A percentile compares a stretch with the other conserved stretches of the same genome.
These are phyloP conservation scores for Stigmatopora nigra DNA, from an alignment of 2,113 vertebrate species.

Conservation along the genomic window DNA sequence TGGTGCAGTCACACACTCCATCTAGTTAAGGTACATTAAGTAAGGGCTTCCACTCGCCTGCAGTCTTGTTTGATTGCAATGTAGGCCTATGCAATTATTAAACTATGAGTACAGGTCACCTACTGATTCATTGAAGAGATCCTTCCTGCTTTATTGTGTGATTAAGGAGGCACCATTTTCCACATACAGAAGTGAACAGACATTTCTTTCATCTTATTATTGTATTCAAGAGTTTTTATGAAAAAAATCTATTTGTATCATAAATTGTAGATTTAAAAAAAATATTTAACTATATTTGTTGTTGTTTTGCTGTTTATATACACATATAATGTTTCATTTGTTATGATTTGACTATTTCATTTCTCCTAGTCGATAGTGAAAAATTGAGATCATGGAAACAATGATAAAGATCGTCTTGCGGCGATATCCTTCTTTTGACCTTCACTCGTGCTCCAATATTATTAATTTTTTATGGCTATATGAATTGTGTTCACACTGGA, in stretches of 20 bases:
- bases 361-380: background rate
- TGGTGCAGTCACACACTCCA: slow-evolving; percentile 18
- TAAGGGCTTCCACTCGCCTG: background rate
- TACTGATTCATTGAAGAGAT: background rate
- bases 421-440: background rate
- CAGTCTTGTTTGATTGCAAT: background rate
- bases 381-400: background rate
- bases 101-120: background rate
- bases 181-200: no score
- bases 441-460: background rate
- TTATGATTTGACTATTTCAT: background rate
- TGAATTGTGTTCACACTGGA: background rate
- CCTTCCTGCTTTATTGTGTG: background rate
- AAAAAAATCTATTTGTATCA: no score
- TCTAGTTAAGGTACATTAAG: background rate
- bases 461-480: background rate
- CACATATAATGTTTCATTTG: background rate
- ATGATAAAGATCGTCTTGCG: background rate
- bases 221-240: no score
- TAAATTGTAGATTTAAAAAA: no score
- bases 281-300: no score
- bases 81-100: background rate
- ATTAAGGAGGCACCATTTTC: no score
- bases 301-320: no score
- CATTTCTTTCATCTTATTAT: no score